Evolutionary conservation across 2,888 invertebrate species (phyloP).

Genomic region (Lasioglossum zephyrum): DNA sequence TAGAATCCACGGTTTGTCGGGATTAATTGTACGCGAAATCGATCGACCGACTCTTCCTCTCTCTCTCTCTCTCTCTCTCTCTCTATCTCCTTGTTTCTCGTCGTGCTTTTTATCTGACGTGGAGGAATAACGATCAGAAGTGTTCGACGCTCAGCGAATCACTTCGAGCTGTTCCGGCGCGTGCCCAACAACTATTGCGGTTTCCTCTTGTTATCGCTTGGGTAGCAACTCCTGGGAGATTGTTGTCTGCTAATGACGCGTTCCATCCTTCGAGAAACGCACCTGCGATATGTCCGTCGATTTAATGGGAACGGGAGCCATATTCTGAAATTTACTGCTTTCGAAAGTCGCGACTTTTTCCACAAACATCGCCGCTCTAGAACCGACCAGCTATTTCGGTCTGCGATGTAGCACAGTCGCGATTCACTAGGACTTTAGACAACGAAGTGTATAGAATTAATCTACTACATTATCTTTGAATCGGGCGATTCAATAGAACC

Average conservation of each 20-base stretch:
- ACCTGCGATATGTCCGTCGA: not conserved
- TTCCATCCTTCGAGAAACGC: slow-evolving; percentile 10
- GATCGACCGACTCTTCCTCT: not conserved
- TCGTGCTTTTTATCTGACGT: not conserved
- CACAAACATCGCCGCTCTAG: not conserved
- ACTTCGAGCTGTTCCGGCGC: not conserved
- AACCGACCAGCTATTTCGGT: not conserved
- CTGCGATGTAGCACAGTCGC: not conserved
- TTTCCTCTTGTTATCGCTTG: slow-evolving; percentile 9
- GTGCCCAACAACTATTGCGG: slow-evolving; percentile 19
- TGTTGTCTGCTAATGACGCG: slow-evolving; percentile 44
- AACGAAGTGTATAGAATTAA: too few species aligned
- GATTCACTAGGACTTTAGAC: too few species aligned
- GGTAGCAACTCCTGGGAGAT: slow-evolving; percentile 17
- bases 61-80: too few species aligned
- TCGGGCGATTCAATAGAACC: too few species aligned
- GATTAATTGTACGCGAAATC: not conserved
- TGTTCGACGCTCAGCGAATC: not conserved
- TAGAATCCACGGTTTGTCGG: slow-evolving; percentile 17
- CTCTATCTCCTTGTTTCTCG: not conserved
- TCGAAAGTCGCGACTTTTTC: not conserved
- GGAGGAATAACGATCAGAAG: not conserved
- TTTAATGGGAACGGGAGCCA: not conserved
- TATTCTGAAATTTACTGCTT: not conserved
- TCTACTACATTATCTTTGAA: too few species aligned